Conservation (phyloP, 2,888 invertebrate genomes). For the Tuberolachnus salignus region DNA sequence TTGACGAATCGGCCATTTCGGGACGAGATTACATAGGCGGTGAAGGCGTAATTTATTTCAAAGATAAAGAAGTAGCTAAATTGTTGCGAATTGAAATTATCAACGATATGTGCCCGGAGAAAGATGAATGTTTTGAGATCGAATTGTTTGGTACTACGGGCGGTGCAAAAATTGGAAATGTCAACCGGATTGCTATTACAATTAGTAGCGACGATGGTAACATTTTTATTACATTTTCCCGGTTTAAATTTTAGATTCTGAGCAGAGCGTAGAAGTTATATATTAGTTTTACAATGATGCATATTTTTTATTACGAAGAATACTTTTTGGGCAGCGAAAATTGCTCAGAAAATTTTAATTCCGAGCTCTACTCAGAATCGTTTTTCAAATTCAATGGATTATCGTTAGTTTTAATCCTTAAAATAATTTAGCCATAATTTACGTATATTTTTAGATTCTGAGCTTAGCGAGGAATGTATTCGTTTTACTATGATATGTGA, state of each 20-base stretch:
- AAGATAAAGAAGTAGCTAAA: slow-evolving; percentile 63
- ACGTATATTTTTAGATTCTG: no score
- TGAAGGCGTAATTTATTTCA: slow-evolving; percentile 64
- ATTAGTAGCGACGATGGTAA: slow-evolving; percentile 67
- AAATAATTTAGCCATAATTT: no score
- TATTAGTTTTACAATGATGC: no score
- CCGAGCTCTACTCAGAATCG: no score
- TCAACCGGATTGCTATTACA: slow-evolving; percentile 65
- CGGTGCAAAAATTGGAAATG: slow-evolving; percentile 64
- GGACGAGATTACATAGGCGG: slow-evolving; percentile 67
- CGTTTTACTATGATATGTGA: no score
- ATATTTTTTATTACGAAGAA: no score
- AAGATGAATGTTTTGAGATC: slow-evolving; percentile 69
- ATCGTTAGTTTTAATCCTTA: no score
- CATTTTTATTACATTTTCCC: not conserved
- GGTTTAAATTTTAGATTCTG: not conserved
- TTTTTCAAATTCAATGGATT: no score
- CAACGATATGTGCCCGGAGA: slow-evolving; percentile 68
- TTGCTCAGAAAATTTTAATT: no score
- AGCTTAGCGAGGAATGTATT: no score
- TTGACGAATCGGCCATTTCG: slow-evolving; percentile 67
- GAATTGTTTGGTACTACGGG: slow-evolving; percentile 64
- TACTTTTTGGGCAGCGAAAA: no score
- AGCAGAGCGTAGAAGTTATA: no score
- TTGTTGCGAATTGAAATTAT: slow-evolving; percentile 66